Percentiles rank a stretch among this genome's conserved stretches.
phyloP scores from a whole-genome alignment of 2,888 invertebrate species.

The Sylvicola cinctus region DNA sequence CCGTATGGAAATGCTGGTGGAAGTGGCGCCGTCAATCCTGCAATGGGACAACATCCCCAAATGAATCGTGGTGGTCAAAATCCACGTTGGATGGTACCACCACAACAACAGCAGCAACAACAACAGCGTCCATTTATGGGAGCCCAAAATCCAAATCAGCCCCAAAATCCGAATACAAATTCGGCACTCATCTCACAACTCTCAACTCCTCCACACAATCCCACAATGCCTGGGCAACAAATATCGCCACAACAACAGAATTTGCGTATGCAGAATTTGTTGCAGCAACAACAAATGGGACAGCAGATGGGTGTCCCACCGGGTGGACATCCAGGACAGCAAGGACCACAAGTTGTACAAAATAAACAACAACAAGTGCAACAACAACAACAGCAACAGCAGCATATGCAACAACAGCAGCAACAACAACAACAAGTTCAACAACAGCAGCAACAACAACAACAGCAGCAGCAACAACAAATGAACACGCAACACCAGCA shows the following conservation, averaged over 20 bases:
- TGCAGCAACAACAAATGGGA: conserved; percentile 5
- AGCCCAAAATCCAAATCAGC: conserved; percentile 11
- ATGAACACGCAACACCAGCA: conserved; percentile 7
- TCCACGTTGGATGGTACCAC: conserved; percentile 12
- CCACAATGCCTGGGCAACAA: conserved; percentile 15
- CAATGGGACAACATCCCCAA: too few species aligned
- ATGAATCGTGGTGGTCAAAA: too few species aligned
- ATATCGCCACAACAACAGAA: conserved; percentile 19
- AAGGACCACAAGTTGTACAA: conserved; percentile 1
- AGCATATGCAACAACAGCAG: too few species aligned
- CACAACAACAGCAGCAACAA: conserved; percentile 6
- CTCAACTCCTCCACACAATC: conserved; percentile 31
- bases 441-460: conserved; percentile 6
- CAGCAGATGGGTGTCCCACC: not conserved
- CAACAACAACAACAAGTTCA: conserved; percentile 4
- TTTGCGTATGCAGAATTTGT: conserved; percentile 15
- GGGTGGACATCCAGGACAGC: conserved; percentile 1
- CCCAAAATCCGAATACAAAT: conserved; percentile 24
- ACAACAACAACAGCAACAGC: too few species aligned
- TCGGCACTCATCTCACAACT: conserved; percentile 39
- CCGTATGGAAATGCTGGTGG: too few species aligned
- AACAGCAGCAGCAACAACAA: conserved; percentile 8
- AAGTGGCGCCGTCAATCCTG: too few species aligned
- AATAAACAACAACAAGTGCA: too few species aligned
- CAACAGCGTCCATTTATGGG: conserved; percentile 16